Conservation (phyloP, 2,113 vertebrate species). For the Tricholaema leucomelas region DNA sequence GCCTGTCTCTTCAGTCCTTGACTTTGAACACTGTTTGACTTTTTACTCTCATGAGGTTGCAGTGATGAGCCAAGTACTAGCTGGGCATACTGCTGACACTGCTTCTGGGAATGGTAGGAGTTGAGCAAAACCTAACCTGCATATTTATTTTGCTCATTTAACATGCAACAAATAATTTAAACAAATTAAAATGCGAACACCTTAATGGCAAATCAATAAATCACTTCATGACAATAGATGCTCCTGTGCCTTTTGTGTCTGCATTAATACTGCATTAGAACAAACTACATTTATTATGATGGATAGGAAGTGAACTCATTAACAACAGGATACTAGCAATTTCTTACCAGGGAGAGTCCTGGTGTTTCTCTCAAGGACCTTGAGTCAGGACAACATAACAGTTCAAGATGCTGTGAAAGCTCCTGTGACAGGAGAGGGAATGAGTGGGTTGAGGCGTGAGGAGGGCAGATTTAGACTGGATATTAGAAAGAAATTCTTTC, state of each 20-base stretch:
- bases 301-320: slow-evolving; percentile 16
- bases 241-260: slow-evolving; percentile 33
- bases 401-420: not conserved
- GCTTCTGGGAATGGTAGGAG: not conserved
- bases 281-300: slow-evolving; percentile 45
- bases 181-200: slow-evolving; percentile 51
- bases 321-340: not conserved
- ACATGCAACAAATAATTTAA: slow-evolving; percentile 48
- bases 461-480: too few relatives aligned
- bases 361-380: not conserved
- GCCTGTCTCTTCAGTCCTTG: slow-evolving; percentile 1
- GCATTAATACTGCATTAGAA: slow-evolving; percentile 48
- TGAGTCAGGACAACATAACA: not conserved
- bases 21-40: not conserved
- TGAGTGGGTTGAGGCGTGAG: too few relatives aligned
- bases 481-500: too few relatives aligned
- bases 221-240: slow-evolving; percentile 39
- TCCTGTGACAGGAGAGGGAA: too few relatives aligned
- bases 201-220: slow-evolving; percentile 59
- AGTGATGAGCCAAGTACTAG: not conserved
- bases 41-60: not conserved
- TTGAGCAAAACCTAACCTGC: not conserved
- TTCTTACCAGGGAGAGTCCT: not conserved
- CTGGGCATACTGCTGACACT: not conserved
- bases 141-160: slow-evolving; percentile 56